These are phyloP conservation scores for Hydrolagus colliei DNA, from an alignment of 2,797 vertebrate genomes.

Conservation along the genomic window DNA sequence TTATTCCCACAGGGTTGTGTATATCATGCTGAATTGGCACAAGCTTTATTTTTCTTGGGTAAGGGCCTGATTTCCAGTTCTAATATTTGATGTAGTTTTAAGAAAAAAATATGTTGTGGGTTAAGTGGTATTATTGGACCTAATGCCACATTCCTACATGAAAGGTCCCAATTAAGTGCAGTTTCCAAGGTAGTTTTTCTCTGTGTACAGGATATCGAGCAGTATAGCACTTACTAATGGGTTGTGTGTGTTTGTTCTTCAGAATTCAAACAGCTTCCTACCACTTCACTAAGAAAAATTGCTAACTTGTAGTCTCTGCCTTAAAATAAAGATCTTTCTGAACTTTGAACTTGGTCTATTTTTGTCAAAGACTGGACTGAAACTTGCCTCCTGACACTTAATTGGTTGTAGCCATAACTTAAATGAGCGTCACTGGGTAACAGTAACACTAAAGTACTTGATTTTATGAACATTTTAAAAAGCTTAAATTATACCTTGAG, in stretches of 20 bases:
- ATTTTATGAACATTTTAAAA: too few relatives aligned
- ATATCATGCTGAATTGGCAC: neutral
- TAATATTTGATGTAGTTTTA: slow-evolving; percentile 10
- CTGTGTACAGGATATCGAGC: too few relatives aligned
- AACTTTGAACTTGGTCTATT: too few relatives aligned
- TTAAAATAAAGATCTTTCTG: too few relatives aligned
- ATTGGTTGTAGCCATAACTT: too few relatives aligned
- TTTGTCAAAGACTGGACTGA: too few relatives aligned
- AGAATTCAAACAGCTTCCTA: neutral
- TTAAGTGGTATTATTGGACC: slow-evolving; percentile 17
- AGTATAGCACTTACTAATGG: neutral
- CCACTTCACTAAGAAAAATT: neutral
- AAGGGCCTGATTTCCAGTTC: slow-evolving; percentile 6
- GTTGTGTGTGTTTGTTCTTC: neutral
- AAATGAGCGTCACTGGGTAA: too few relatives aligned
- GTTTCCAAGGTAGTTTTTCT: slow-evolving; percentile 8
- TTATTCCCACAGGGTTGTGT: slow-evolving; percentile 22
- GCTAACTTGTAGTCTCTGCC: too few relatives aligned
- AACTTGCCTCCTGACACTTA: too few relatives aligned
- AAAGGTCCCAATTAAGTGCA: neutral
- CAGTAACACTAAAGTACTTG: too few relatives aligned
- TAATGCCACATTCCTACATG: neutral
- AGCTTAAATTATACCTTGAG: too few relatives aligned
- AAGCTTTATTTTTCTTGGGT: slow-evolving; percentile 19
- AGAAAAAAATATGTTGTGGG: slow-evolving; percentile 18